Evolutionary conservation across 2,888 invertebrate genomes (phyloP).

Genomic region (Sarcophaga carnaria): DNA sequence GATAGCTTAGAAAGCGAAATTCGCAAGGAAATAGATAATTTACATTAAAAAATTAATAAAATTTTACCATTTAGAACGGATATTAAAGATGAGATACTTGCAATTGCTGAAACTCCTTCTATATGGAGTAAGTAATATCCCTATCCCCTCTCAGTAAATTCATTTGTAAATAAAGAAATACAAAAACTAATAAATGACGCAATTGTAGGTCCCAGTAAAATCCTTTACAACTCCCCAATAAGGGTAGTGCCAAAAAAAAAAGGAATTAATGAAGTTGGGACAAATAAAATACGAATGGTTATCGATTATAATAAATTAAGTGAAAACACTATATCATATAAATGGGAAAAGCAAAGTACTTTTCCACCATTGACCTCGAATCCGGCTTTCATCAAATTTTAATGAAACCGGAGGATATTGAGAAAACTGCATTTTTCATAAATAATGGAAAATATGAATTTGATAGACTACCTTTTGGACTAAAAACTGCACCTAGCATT

Average conservation of each 20-base stretch:
- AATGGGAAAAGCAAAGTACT: neutral
- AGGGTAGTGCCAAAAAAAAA: slow-evolving; percentile 24
- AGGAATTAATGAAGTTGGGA: slow-evolving; percentile 18
- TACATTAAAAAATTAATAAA: too few species aligned
- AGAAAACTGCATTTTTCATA: too few species aligned
- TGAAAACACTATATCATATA: slow-evolving; percentile 7
- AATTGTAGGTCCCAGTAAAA: slow-evolving; percentile 14
- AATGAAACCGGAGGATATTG: too few species aligned
- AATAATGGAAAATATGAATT: slow-evolving; percentile 61
- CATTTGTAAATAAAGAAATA: slow-evolving; percentile 11
- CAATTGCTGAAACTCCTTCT: neutral
- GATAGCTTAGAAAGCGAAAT: too few species aligned
- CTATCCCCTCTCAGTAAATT: too few species aligned
- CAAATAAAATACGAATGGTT: slow-evolving; percentile 8
- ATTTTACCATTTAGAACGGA: too few species aligned
- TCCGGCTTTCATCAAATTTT: slow-evolving; percentile 14
- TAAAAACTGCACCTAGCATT: too few species aligned
- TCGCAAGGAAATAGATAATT: too few species aligned
- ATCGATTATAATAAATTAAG: neutral
- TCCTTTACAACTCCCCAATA: slow-evolving; percentile 24
- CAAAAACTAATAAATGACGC: slow-evolving; percentile 2
- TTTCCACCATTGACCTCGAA: too few species aligned
- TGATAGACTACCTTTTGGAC: neutral
- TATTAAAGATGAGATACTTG: neutral
- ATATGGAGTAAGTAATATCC: neutral